Evolutionary conservation across 35 echinoderm and acorn worm species (phyloP).

Genomic region (Lytechinus variegatus): DNA sequence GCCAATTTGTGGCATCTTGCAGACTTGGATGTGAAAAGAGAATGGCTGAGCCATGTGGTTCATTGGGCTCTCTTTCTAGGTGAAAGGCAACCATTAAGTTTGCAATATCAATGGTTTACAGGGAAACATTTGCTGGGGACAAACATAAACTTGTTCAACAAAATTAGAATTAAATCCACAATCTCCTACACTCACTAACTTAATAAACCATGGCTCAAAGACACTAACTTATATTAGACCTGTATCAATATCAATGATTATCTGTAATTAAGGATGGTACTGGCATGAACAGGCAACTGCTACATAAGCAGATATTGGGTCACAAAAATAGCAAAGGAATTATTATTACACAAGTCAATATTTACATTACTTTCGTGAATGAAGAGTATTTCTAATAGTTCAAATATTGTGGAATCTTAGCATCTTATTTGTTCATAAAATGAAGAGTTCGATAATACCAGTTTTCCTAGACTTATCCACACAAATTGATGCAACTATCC

Average conservation of each 20-base stretch:
- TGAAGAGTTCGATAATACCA: neutral
- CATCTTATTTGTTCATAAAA: neutral
- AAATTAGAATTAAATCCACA: no score
- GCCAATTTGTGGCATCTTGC: slow-evolving; percentile 35
- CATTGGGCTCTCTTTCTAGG: neutral
- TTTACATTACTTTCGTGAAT: neutral
- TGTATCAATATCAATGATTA: no score
- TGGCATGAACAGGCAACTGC: no score
- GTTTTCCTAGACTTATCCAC: neutral
- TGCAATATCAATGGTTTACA: neutral
- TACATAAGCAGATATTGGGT: no score
- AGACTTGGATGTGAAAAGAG: slow-evolving; percentile 17
- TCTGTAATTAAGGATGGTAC: no score
- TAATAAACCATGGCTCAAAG: no score
- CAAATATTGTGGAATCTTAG: neutral
- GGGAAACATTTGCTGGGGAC: neutral
- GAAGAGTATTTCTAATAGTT: neutral
- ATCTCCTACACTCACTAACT: no score
- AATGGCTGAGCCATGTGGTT: neutral
- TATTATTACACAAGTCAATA: neutral
- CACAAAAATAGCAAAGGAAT: neutral
- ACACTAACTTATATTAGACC: no score
- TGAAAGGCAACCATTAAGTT: neutral
- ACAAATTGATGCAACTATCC: neutral
- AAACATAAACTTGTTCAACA: no score